phyloP scores from a whole-genome alignment of 2,113 vertebrate genomes.

The Riparia riparia region DNA sequence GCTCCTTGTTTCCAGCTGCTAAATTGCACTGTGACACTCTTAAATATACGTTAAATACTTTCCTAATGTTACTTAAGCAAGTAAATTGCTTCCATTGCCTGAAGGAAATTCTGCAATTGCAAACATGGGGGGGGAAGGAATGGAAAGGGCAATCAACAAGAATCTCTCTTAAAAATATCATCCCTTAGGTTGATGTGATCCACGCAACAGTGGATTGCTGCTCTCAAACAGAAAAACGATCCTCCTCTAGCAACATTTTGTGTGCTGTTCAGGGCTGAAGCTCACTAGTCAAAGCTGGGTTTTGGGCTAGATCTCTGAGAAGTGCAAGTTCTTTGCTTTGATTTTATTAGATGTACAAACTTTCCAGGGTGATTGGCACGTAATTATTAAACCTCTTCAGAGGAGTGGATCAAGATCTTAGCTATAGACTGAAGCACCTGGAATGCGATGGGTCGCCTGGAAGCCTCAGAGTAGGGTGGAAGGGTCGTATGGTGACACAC shows the following conservation, averaged over 20 bases:
- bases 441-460: background rate
- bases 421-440: background rate
- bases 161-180: background rate
- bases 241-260: background rate
- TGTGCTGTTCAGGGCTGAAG: background rate
- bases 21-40: slow-evolving; percentile 64
- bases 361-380: background rate
- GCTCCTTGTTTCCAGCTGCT: slow-evolving; percentile 65
- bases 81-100: slow-evolving; percentile 55
- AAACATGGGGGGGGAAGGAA: background rate
- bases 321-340: background rate
- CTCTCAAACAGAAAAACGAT: background rate
- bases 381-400: background rate
- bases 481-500: background rate
- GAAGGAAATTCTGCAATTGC: slow-evolving; percentile 28
- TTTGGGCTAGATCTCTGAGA: background rate
- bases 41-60: slow-evolving; percentile 67
- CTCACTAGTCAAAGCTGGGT: background rate
- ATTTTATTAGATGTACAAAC: background rate
- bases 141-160: background rate
- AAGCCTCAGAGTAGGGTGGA: background rate
- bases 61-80: slow-evolving; percentile 64
- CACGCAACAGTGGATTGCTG: background rate
- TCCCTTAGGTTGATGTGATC: background rate
- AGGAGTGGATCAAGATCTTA: background rate